Evolutionary conservation across 2,888 invertebrate species (phyloP), one percentile per base, ranked within the genome.

Genomic region (Drosophila heteroneura): DNA sequence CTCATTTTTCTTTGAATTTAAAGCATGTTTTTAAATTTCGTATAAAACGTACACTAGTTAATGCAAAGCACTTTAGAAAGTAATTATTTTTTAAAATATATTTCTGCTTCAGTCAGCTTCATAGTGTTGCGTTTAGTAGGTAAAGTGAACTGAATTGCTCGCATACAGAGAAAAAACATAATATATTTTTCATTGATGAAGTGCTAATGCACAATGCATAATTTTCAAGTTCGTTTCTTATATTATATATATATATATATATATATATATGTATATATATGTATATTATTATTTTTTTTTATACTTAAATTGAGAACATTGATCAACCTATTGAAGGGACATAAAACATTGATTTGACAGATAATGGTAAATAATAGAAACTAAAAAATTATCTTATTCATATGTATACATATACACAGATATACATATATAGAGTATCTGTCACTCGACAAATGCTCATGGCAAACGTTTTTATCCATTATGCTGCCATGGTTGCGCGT

Each of bases 401-500:
- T 33, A 33, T 0, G 5, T 0, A 28, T 6, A 30, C 28, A 28
- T 28, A 28, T 5, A 28, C 28, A 28, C 28, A 28, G 0, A 10
- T 33, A 33, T 10, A 32, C 10, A 32, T 33, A 33, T 12, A 44
- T 14, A 68, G 69, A 22, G 59, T 58, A 70, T 52, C 10, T 35
- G 0, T 6, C n/a, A n/a, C 35, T 52, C 59, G 30, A 16, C 16
- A 7, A 30, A 5, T 12, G 22, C 1, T 9, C 1, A 0, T 14
- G 9, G 16, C 0, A 5, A 19, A 9, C n/a, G 14, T 10, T 49
- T 65, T 62, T 56, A n/a, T n/a, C 14, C 26, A 51, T 33, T 32
- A 44, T 53, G 64, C 54, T 51, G 44, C 30, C 65, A 52, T 28
- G 30, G 59, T 68, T 71, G 74, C 10, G 71, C 72, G 35, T 60